A percentile compares a stretch with the other conserved stretches of the same genome.
Conservation (phyloP, 2,113 vertebrate species). For the Xenopus laevis region DNA sequence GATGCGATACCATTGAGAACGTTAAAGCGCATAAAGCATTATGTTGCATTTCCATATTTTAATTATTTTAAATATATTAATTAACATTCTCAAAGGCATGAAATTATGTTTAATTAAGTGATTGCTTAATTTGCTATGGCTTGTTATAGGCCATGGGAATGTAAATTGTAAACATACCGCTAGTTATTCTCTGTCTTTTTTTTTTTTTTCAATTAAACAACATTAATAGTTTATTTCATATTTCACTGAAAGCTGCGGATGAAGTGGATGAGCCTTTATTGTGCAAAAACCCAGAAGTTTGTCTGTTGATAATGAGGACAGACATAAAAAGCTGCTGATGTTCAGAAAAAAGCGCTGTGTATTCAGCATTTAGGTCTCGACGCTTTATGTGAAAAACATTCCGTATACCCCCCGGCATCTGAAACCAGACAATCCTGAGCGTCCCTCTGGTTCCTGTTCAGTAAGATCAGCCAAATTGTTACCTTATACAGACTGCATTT, state of each 20-base stretch:
- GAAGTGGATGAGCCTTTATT: no score
- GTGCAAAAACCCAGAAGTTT: no score
- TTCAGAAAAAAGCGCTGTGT: no score
- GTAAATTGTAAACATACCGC: slow-evolving; percentile 6
- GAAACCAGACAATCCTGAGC: no score
- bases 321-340: no score
- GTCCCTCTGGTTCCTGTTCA: no score
- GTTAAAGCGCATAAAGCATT: background rate
- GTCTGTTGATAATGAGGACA: no score
- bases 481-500: no score
- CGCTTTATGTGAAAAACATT: no score
- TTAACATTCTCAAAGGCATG: slow-evolving; percentile 18
- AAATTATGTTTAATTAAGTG: slow-evolving; percentile 18
- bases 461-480: no score
- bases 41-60: background rate
- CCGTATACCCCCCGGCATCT: no score
- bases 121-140: slow-evolving; percentile 14
- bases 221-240: background rate
- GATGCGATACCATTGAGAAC: background rate
- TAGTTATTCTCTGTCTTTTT: background rate
- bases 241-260: background rate
- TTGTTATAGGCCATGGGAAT: slow-evolving; percentile 1
- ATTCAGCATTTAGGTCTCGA: no score
- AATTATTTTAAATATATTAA: background rate
- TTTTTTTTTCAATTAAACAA: slow-evolving; percentile 3